These are phyloP conservation scores for Andrena cerasifolii DNA, from an alignment of 1,140 invertebrate species.

Conservation along the genomic window DNA sequence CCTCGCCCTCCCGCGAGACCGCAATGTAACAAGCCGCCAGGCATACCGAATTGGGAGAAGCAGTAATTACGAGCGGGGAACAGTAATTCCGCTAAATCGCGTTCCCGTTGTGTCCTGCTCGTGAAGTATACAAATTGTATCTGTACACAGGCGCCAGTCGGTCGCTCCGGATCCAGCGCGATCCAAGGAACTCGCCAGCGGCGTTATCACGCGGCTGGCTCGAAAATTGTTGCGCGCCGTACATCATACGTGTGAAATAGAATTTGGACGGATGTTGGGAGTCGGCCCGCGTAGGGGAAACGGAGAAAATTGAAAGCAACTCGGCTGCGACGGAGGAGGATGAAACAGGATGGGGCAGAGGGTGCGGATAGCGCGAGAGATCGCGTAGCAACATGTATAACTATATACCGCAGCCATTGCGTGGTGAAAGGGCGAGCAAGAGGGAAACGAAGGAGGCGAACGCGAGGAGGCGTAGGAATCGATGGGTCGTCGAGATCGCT, in stretches of 20 bases:
- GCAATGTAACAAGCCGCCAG: conserved; percentile 38
- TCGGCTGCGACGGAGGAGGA: conserved; percentile 1
- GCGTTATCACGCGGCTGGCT: background rate
- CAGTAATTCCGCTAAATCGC: conserved; percentile 18
- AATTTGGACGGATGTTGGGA: conserved; percentile 19
- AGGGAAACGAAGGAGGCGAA: background rate
- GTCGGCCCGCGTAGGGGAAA: conserved; percentile 12
- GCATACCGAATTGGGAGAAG: conserved; percentile 33
- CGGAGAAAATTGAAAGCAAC: conserved; percentile 54
- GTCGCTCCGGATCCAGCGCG: background rate
- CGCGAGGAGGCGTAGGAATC: conserved; percentile 44
- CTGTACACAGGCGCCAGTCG: background rate
- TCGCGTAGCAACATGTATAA: no score
- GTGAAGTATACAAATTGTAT: no score
- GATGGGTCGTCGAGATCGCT: conserved; percentile 58
- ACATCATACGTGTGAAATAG: no score
- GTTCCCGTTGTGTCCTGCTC: conserved; percentile 1
- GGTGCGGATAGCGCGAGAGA: background rate
- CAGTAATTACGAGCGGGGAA: conserved; percentile 29
- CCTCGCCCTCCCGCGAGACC: conserved; percentile 22
- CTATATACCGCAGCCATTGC: background rate
- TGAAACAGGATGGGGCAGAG: no score
- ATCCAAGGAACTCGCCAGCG: background rate
- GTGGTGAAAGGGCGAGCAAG: no score
- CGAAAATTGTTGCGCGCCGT: no score